Evolutionary conservation across 2,797 vertebrate species (phyloP).

Genomic region (Chrosomus eos): DNA sequence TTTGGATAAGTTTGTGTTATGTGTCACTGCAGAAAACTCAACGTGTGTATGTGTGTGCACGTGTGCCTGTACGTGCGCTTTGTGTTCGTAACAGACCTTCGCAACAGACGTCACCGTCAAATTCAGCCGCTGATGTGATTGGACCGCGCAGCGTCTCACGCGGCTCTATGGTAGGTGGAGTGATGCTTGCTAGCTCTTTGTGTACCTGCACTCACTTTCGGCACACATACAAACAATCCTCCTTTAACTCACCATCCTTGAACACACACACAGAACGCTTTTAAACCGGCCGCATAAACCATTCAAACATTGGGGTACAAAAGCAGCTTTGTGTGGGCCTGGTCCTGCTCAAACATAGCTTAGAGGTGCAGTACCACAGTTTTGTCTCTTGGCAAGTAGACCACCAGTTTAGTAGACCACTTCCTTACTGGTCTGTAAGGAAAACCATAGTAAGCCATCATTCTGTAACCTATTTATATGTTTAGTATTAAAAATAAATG

Average conservation of each 20-base stretch:
- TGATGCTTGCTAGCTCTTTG: conserved; percentile 28
- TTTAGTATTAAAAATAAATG: not conserved
- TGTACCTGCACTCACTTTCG: conserved; percentile 34
- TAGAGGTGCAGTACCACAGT: conserved; percentile 16
- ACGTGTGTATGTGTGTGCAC: conserved; percentile 17
- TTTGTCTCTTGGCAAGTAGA: conserved; percentile 44
- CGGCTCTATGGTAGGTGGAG: conserved; percentile 34
- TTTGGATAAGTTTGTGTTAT: conserved; percentile 54
- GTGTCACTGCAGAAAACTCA: conserved; percentile 47
- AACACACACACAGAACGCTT: conserved; percentile 37
- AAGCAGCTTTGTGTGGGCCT: conserved; percentile 65
- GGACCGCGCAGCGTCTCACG: conserved; percentile 39
- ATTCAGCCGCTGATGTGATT: conserved; percentile 37
- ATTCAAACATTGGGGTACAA: conserved; percentile 58
- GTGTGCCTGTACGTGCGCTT: conserved; percentile 42
- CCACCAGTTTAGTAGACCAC: conserved; percentile 17
- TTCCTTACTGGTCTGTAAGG: not conserved
- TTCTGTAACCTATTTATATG: not conserved
- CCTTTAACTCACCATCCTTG: conserved; percentile 49
- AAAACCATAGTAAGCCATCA: not conserved
- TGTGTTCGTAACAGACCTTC: conserved; percentile 48
- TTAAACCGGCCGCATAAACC: conserved; percentile 50
- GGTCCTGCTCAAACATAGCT: conserved; percentile 49
- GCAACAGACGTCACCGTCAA: conserved; percentile 57
- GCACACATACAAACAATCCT: conserved; percentile 44